Base-by-base conservation (phyloP, 2,797 vertebrate genomes). In the Cuculus canorus region DNA sequence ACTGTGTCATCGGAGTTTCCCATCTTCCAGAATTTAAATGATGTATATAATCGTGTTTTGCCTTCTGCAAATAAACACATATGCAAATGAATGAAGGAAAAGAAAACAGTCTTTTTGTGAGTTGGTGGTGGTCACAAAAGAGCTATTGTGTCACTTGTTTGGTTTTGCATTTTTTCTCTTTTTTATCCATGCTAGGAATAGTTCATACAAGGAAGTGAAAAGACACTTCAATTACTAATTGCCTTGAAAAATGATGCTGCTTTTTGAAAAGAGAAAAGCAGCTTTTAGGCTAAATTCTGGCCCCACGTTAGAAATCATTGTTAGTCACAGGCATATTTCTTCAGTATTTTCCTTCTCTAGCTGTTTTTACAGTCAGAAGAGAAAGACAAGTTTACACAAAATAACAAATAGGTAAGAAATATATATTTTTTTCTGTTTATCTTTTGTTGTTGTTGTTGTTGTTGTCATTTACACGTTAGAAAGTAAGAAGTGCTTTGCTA, bases 1-100 rank as follows among this genome's bases (percentile, higher is more conserved):
- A 95, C 47, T 73, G 93, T 95, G 65, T 91, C 64, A 68, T 93
- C 65, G 82, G 84, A 85, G 78, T 95, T 92, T 60, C 13, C 41
- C 72, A 50, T 87, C 64, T 82, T 91, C 60, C 37, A 63, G 88
- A 84, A 78, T 65, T 82, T 78, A 75, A 88, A 93, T 87, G 41
- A 82, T 75, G 52, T 76, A 15, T 41, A 13, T 61, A 92, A 80
- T 82, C 4, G 7, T 83, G 64, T 54, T 91, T 85, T 91, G 71
- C 63, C 52, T 85, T 87, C 77, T 93, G 48, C 48, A 92, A 92
- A 91, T 79, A 88, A 88, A 92, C 81, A 68, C 32, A 23, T 37
- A 81, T 69, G 50, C 84, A 97, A 91, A 94, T 88, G 63, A 93
- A 54, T 18, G n/a, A 83, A 66, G 43, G 61, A 50, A 87, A 64